Base-by-base conservation (phyloP, 1,140 invertebrate species). In the Aphaenogaster rudis region DNA sequence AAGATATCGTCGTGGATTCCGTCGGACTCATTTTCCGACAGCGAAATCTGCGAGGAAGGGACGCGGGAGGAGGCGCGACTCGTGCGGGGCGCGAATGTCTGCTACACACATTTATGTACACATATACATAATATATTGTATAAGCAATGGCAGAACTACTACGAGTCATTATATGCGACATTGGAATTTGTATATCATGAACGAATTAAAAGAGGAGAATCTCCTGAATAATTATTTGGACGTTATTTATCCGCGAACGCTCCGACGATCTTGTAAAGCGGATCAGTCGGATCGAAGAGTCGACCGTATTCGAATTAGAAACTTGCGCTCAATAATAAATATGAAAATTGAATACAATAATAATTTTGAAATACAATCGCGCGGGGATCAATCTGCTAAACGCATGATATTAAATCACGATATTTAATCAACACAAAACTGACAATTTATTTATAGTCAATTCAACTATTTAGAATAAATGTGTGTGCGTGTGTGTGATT, bases 161-260 rank as follows among this genome's bases (percentile, higher is more conserved):
- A 94, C 92, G 90, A 87, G 91, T 89, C 91, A 93, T 93, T 93
- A 93, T 94, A 93, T 93, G 90, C 91, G 91, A 94, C 90, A 93
- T 91, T 93, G 89, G 91, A 94, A 95, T 95, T 95, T 94, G 94
- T 94, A 95, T 95, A 95, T 94, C 94, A 94, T 92, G 94, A 92
- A 94, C 91, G 88, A 94, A 94, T 94, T 94, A 95, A 95, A 95
- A 92, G 91, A 89, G 93, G 92, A 93, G 79, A 91, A 86, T 90
- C 93, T 94, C 92, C 94, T 92, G 89, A 93, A 93, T 80, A 90
- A 91, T 69, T 88, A 80, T 69, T 48, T 79, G 54, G 36, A 50
- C 76, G 54, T 91, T 87, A 87, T 91, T 91, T 54, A 86, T 82
- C 48, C 45, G 39, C 86, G 36, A 21, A 63, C n/a, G 74, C n/a